Percentiles rank a stretch among this genome's conserved stretches.
phyloP scores from a whole-genome alignment of 2,888 invertebrate species.

The Tachystola acroxantha region DNA sequence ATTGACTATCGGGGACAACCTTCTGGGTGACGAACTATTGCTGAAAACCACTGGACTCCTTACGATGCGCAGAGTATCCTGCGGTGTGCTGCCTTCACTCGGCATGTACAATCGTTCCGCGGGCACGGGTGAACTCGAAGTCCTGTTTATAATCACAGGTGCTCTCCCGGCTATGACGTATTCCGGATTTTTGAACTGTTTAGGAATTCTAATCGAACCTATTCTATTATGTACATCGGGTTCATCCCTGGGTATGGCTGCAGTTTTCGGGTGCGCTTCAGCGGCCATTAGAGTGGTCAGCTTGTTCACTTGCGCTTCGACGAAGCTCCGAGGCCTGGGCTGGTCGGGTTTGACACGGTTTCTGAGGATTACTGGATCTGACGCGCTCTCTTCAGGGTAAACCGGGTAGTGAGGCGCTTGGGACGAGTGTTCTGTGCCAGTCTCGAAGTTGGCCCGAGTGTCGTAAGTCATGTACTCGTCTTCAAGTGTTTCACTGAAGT shows the following conservation, averaged over 20 bases:
- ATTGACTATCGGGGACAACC: slow-evolving; percentile 66
- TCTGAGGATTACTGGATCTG: slow-evolving; percentile 1
- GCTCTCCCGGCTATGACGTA: slow-evolving; percentile 37
- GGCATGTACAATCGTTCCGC: slow-evolving; percentile 25
- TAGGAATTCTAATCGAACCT: slow-evolving; percentile 53
- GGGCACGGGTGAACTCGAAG: slow-evolving; percentile 54
- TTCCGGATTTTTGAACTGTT: slow-evolving; percentile 46
- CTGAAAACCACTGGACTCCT: slow-evolving; percentile 66
- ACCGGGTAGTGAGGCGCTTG: background rate
- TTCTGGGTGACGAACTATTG: slow-evolving; percentile 59
- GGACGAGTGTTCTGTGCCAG: slow-evolving; percentile 31
- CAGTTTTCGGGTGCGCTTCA: slow-evolving; percentile 49
- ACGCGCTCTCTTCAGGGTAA: slow-evolving; percentile 2
- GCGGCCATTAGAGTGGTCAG: slow-evolving; percentile 60
- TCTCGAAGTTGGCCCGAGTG: slow-evolving; percentile 49
- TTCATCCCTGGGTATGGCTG: slow-evolving; percentile 41
- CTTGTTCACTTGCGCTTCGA: slow-evolving; percentile 66
- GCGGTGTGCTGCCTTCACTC: slow-evolving; percentile 49
- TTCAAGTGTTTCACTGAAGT: slow-evolving; percentile 43
- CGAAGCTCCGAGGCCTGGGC: slow-evolving; percentile 59
- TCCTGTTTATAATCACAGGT: slow-evolving; percentile 44
- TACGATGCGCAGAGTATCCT: slow-evolving; percentile 49
- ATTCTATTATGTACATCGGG: slow-evolving; percentile 46
- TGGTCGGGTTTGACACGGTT: background rate
- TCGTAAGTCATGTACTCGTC: slow-evolving; percentile 57